Evolutionary conservation across 1,140 invertebrate species (phyloP).

Genomic region (Venturia canescens): DNA sequence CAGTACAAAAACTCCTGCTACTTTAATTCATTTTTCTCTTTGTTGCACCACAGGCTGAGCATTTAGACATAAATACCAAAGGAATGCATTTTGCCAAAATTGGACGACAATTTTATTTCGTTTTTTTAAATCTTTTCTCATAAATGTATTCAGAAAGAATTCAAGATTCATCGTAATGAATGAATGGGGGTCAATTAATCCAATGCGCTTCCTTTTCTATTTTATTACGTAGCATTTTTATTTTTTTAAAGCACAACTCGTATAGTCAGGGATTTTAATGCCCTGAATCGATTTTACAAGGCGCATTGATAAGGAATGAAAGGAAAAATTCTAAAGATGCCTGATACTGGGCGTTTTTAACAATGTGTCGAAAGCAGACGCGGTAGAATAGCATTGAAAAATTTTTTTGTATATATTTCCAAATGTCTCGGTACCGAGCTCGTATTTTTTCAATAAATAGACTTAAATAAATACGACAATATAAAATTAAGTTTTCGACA

Average conservation of each 20-base stretch:
- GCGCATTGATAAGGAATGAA: no score
- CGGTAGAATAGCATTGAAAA: not conserved
- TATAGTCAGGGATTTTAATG: not conserved
- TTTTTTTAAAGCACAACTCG: not conserved
- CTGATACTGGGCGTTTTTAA: not conserved
- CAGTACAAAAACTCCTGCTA: not conserved
- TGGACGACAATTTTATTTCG: not conserved
- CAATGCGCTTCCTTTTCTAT: no score
- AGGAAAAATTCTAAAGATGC: not conserved
- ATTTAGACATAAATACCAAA: conserved; percentile 35
- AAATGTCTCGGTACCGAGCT: not conserved
- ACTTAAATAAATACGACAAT: not conserved
- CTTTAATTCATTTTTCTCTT: not conserved
- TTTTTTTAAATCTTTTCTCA: not conserved
- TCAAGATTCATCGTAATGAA: not conserved
- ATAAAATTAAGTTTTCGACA: not conserved
- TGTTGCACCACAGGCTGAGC: not conserved
- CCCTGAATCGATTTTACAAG: not conserved
- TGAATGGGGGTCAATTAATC: not conserved
- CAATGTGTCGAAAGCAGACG: not conserved
- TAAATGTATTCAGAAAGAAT: not conserved
- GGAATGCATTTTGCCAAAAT: not conserved
- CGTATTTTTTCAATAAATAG: not conserved
- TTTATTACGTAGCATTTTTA: not conserved
- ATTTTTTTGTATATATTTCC: not conserved